Conservation (phyloP, 2,888 invertebrate species). For the Clunio marinus region DNA sequence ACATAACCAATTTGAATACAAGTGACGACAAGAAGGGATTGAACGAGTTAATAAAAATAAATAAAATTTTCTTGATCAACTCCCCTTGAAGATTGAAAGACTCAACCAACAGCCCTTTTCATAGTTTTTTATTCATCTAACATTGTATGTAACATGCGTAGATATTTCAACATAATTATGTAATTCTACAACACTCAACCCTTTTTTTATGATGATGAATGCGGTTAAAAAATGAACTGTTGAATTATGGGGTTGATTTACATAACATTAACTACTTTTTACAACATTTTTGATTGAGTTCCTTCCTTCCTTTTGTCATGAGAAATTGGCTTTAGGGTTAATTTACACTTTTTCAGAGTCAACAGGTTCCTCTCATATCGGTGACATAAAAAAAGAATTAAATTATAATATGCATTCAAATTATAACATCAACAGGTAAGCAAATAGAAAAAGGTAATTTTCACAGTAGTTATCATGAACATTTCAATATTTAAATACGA, state of each 20-base stretch:
- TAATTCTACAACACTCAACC: slow-evolving; percentile 28
- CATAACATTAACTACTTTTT: slow-evolving; percentile 33
- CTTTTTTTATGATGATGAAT: slow-evolving; percentile 37
- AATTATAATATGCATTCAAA: background rate
- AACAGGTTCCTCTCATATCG: background rate
- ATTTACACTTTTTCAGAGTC: background rate
- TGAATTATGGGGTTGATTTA: slow-evolving; percentile 38
- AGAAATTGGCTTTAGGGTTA: background rate
- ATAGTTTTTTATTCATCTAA: background rate
- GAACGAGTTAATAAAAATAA: slow-evolving; percentile 36
- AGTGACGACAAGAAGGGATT: slow-evolving; percentile 30
- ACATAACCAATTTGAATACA: slow-evolving; percentile 31
- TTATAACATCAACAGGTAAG: slow-evolving; percentile 27
- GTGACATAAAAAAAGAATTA: slow-evolving; percentile 22
- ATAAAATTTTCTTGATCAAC: background rate
- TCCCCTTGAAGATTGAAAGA: slow-evolving; percentile 2
- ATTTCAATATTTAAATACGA: slow-evolving; percentile 8
- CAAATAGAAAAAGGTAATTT: slow-evolving; percentile 1
- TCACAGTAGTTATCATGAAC: slow-evolving; percentile 18
- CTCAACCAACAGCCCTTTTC: slow-evolving; percentile 12
- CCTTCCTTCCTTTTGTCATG: slow-evolving; percentile 16
- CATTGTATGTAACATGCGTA: background rate
- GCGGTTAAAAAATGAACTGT: slow-evolving; percentile 39
- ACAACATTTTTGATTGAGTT: slow-evolving; percentile 34
- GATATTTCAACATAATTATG: slow-evolving; percentile 19